A percentile compares a stretch with the other conserved stretches of the same genome.
Conservation (phyloP, 1,140 invertebrate species). For the Bombus affinis region DNA sequence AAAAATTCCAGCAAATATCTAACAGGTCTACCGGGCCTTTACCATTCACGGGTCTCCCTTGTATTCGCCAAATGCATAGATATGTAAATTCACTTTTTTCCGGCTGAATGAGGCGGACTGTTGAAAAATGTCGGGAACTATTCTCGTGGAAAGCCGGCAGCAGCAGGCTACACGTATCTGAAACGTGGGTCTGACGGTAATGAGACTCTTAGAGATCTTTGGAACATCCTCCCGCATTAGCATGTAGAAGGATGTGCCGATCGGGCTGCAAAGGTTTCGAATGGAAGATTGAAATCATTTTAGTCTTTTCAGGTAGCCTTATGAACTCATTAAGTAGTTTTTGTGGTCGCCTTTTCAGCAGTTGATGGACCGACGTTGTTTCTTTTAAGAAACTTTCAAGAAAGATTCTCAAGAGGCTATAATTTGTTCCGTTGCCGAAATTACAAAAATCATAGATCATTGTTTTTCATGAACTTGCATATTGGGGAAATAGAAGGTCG, state of each 20-base stretch:
- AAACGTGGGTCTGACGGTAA: conserved; percentile 62
- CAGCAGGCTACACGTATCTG: conserved; percentile 50
- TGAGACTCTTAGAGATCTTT: conserved; percentile 64
- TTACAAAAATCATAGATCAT: too few species aligned
- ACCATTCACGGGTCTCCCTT: background rate
- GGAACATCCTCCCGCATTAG: conserved; percentile 48
- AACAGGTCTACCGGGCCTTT: background rate
- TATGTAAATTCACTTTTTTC: conserved; percentile 48
- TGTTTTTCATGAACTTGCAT: background rate
- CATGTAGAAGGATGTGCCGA: conserved; percentile 55
- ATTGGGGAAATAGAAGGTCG: background rate
- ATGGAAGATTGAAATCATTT: conserved; percentile 36
- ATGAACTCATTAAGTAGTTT: conserved; percentile 41
- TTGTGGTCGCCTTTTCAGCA: background rate
- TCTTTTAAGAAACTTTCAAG: too few species aligned
- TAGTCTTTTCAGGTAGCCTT: conserved; percentile 54
- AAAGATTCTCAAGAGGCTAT: background rate
- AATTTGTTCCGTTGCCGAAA: background rate
- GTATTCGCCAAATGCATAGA: conserved; percentile 15
- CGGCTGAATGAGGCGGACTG: background rate
- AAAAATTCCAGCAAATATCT: background rate
- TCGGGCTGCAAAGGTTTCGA: background rate
- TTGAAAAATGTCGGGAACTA: background rate
- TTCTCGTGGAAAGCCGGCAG: background rate
- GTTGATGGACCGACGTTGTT: background rate